Conservation (phyloP, 2,797 vertebrate genomes). For the Platyrinchus mystaceus region DNA sequence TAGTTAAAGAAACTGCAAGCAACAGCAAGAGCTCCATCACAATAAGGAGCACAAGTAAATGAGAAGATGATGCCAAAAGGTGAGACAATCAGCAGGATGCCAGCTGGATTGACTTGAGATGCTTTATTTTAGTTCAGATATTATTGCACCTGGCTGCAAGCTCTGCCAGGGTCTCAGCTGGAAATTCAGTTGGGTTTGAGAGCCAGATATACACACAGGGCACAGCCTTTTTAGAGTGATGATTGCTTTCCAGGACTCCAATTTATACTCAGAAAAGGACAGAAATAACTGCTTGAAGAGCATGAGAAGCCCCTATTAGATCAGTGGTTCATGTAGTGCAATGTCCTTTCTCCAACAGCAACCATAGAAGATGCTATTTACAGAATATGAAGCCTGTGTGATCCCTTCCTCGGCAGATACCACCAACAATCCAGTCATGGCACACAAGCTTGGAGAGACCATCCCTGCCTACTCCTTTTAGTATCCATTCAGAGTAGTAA, state of each 20-base stretch:
- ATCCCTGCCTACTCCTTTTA: background rate
- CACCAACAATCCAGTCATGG: background rate
- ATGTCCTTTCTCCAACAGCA: background rate
- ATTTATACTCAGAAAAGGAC: background rate
- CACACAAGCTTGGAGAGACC: background rate
- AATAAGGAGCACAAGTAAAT: background rate
- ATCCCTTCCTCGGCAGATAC: background rate
- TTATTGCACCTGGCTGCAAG: background rate
- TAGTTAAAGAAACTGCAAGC: background rate
- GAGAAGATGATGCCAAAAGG: background rate
- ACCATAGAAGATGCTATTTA: background rate
- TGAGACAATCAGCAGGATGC: background rate
- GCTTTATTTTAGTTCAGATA: background rate
- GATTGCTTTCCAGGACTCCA: background rate
- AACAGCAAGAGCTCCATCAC: background rate
- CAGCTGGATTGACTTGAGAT: slow-evolving; percentile 8
- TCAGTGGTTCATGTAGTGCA: background rate
- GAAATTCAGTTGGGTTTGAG: background rate
- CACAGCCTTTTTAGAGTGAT: background rate
- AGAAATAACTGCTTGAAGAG: background rate
- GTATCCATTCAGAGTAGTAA: background rate
- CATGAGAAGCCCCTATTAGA: background rate
- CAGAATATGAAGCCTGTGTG: background rate
- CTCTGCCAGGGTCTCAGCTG: background rate
- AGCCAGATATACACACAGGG: background rate